Evolutionary conservation across 35 echinoderm and acorn worm genomes (phyloP).

Genomic region (Apostichopus californicus): DNA sequence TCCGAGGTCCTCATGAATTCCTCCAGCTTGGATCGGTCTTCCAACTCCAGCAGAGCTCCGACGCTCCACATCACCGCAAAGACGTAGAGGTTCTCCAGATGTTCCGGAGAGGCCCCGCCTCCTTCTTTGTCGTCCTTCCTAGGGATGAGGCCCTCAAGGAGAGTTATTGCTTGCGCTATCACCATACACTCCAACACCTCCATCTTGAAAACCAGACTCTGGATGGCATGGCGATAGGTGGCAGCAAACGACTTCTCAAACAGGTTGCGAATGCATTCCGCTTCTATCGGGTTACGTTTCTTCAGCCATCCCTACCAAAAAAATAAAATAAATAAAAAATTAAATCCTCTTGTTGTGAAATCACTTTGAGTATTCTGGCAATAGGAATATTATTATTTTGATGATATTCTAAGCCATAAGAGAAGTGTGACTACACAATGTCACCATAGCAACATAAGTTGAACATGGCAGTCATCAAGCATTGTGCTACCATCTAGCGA

Average conservation of each 20-base stretch:
- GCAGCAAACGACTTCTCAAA: conserved; percentile 90
- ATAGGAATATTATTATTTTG: background rate
- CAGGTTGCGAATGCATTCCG: conserved; percentile 65
- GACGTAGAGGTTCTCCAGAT: conserved; percentile 86
- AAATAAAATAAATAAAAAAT: background rate
- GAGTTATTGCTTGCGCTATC: conserved; percentile 86
- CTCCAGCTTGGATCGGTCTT: conserved; percentile 88
- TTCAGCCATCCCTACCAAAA: conserved; percentile 88
- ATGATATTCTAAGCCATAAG: background rate
- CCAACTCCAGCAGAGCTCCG: conserved; percentile 90
- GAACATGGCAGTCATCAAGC: no score
- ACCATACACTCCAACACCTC: conserved; percentile 91
- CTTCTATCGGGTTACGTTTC: conserved; percentile 70
- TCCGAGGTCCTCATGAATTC: conserved; percentile 83
- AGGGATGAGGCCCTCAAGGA: conserved; percentile 84
- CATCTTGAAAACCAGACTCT: conserved; percentile 97
- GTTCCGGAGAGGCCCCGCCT: conserved; percentile 40
- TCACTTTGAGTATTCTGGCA: no score
- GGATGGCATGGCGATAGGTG: conserved; percentile 67
- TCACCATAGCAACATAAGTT: background rate
- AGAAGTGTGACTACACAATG: background rate
- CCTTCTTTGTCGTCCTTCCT: conserved; percentile 94
- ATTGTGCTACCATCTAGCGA: background rate
- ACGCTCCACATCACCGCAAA: conserved; percentile 98
- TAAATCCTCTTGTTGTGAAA: background rate